Evolutionary conservation across 1,140 invertebrate species (phyloP), one percentile per base, ranked within the genome.

Genomic region (Pogonus chalceus): DNA sequence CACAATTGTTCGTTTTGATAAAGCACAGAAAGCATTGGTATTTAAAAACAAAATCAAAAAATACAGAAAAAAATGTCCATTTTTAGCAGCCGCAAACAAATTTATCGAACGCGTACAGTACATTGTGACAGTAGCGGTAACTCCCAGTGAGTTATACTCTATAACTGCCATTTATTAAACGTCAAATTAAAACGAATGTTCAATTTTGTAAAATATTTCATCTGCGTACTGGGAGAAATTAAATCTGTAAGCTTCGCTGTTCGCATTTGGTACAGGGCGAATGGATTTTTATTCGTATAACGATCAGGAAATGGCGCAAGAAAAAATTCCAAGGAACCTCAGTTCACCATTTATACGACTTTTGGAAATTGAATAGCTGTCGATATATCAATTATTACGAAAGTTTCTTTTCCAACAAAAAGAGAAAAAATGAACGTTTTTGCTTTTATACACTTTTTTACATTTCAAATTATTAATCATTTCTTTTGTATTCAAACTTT

Each of bases 141-240:
- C 37, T 43, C 18, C 37, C 37, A 12, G 37, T 43, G 37, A 43
- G 37, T 43, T 43, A 43, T 43, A 43, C 37, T 43, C 37, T 10
- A 43, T 43, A 43, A 43, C 37, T 16, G 37, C 37, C 37, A 43
- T 43, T 43, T 43, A 43, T 43, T 43, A 43, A 43, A 43, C 18
- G 37, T 43, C 37, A 43, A 43, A 43, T 43, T 43, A 43, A 43
- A 43, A 43, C 37, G 37, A 43, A 43, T 43, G 37, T 43, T 43
- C 37, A 12, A 16, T 43, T 43, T 16, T 10, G 37, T 43, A 43
- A 43, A 43, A 43, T 43, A 43, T 43, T 43, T 43, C 37, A 43
- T 43, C 37, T 43, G 37, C 37, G 37, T 16, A 10, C 18, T 43
- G 37, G 37, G 37, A 43, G 37, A 43, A 43, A 43, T 43, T 43